Conservation (phyloP, 2,113 vertebrate genomes). For the Enhydra lutris region DNA sequence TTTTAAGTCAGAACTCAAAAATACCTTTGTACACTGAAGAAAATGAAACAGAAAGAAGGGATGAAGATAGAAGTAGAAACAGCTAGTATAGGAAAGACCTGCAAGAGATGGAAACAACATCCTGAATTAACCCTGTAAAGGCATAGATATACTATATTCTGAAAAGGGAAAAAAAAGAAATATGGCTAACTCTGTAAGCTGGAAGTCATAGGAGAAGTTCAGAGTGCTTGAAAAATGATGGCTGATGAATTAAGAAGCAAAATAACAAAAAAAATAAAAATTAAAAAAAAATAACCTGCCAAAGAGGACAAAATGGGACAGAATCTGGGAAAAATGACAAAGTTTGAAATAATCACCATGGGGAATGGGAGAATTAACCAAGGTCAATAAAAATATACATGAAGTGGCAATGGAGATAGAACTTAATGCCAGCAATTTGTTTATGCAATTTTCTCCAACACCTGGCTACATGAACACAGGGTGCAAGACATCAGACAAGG, state of each 20-base stretch:
- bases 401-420: not conserved
- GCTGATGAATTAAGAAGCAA: not conserved
- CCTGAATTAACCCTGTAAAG: not conserved
- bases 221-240: not conserved
- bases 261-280: not conserved
- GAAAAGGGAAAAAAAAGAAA: not conserved
- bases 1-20: constrained; percentile 31
- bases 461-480: not conserved
- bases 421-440: not conserved
- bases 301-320: not conserved
- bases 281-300: not conserved
- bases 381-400: not conserved
- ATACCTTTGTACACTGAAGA: not conserved
- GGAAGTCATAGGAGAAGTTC: not conserved
- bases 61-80: not conserved
- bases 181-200: not conserved
- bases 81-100: not conserved
- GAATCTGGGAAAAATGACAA: not conserved
- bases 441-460: not conserved
- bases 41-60: not conserved
- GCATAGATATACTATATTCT: not conserved
- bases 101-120: not conserved
- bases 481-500: not conserved
- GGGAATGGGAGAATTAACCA: not conserved
- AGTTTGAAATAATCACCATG: not conserved